phyloP scores from a whole-genome alignment of 2,888 invertebrate genomes.

The Gerris lacustris region DNA sequence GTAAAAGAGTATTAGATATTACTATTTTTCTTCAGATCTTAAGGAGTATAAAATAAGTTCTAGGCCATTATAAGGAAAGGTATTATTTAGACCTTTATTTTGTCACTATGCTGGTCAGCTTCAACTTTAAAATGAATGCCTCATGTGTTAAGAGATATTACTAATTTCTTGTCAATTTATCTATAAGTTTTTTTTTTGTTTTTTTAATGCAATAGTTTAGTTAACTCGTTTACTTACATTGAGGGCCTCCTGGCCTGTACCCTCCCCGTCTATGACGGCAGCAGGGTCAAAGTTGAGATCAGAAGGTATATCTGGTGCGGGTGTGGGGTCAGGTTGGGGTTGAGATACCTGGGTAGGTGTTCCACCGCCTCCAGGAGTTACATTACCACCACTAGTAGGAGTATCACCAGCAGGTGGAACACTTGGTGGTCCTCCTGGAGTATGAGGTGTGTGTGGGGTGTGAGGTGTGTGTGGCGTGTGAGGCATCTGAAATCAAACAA shows the following conservation, averaged over 20 bases:
- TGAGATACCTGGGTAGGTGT: conserved; percentile 71
- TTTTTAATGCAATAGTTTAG: too few relatives aligned
- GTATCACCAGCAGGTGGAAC: conserved; percentile 48
- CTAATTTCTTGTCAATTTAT: too few relatives aligned
- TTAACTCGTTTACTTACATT: conserved; percentile 64
- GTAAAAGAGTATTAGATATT: too few relatives aligned
- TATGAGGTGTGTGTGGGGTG: conserved; percentile 63
- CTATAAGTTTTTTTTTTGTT: too few relatives aligned
- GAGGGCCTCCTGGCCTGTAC: conserved; percentile 69
- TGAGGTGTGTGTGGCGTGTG: conserved; percentile 71
- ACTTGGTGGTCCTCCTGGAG: conserved; percentile 52
- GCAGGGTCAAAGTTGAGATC: conserved; percentile 88
- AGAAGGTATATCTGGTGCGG: conserved; percentile 57
- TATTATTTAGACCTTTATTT: too few relatives aligned
- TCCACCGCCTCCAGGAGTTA: conserved; percentile 51
- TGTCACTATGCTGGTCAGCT: too few relatives aligned
- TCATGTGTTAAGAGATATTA: too few relatives aligned
- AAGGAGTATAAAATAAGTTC: too few relatives aligned
- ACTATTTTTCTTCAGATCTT: too few relatives aligned
- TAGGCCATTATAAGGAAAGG: too few relatives aligned
- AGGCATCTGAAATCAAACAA: conserved; percentile 49
- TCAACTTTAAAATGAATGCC: too few relatives aligned
- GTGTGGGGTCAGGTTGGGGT: conserved; percentile 36
- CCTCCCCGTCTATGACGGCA: conserved; percentile 84
- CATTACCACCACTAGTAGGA: conserved; percentile 23